Evolutionary conservation across 92 coral and sea anemone species (phyloP).

Genomic region (Palythoa grandis): DNA sequence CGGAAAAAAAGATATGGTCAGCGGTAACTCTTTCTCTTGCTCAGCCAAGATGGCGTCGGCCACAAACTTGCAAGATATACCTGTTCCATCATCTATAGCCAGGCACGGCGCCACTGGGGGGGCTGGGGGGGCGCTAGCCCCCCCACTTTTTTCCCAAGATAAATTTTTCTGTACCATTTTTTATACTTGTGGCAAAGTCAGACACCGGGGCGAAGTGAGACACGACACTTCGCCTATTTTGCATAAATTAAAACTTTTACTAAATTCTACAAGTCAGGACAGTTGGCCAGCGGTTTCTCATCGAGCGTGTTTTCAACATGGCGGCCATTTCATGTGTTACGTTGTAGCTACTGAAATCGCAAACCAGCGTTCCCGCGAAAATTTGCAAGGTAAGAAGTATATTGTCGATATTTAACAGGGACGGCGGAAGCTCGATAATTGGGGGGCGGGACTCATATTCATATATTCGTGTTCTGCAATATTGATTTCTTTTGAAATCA

Average conservation of each 20-base stretch:
- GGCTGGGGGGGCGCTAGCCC: too few relatives aligned
- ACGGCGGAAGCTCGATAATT: constrained; percentile 17
- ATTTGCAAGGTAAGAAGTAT: constrained; percentile 30
- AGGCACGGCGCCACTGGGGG: too few relatives aligned
- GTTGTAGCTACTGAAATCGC: constrained; percentile 18
- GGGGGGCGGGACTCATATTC: constrained; percentile 42
- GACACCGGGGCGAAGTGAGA: constrained; percentile 27
- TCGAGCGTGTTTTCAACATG: constrained; percentile 21
- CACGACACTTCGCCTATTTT: constrained; percentile 13
- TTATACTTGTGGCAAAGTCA: constrained; percentile 14
- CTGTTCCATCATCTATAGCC: too few relatives aligned
- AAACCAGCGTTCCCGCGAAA: constrained; percentile 19
- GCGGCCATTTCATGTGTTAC: constrained; percentile 10
- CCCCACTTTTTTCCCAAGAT: background rate
- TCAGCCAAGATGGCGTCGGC: too few relatives aligned
- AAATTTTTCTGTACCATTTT: constrained; percentile 3
- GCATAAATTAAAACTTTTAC: constrained; percentile 10
- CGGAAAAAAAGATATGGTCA: too few relatives aligned
- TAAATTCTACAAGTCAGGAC: constrained; percentile 6
- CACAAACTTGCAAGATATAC: too few relatives aligned
- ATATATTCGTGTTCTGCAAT: constrained; percentile 50
- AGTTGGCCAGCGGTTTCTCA: constrained; percentile 18
- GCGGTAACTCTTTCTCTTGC: too few relatives aligned
- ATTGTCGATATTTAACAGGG: constrained; percentile 32
- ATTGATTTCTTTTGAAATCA: constrained; percentile 53